A percentile compares a stretch with the other conserved stretches of the same genome.
phyloP scores from a whole-genome alignment of 2,888 invertebrate species.

The Epicampocera succincta region DNA sequence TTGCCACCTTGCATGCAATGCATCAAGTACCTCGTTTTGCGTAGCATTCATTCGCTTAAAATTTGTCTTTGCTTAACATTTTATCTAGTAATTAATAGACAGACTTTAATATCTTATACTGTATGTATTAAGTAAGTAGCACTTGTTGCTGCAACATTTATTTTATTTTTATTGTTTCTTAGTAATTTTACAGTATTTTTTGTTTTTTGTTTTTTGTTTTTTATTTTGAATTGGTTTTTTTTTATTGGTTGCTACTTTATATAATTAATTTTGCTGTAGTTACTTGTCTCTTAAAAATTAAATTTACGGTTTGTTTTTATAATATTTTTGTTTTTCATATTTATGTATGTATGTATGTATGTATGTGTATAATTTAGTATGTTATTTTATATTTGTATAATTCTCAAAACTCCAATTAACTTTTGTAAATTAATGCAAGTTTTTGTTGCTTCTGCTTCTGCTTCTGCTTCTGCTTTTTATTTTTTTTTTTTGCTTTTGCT shows the following conservation, averaged over 20 bases:
- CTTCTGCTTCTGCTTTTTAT: not conserved
- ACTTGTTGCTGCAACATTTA: conserved; percentile 55
- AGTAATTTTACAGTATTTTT: conserved; percentile 50
- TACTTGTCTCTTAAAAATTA: conserved; percentile 41
- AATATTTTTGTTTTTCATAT: conserved; percentile 47
- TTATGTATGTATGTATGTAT: too few species aligned
- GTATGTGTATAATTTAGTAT: conserved; percentile 34
- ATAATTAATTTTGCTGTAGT: conserved; percentile 56
- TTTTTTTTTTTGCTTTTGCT: not conserved
- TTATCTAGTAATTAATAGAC: not conserved
- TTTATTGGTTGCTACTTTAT: conserved; percentile 30
- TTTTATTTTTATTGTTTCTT: conserved; percentile 26
- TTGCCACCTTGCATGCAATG: too few species aligned
- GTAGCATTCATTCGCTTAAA: not conserved
- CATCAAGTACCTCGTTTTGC: too few species aligned
- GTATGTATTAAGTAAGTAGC: conserved; percentile 35
- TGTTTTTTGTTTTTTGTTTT: conserved; percentile 21
- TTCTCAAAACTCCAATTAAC: conserved; percentile 56
- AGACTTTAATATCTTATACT: conserved; percentile 30
- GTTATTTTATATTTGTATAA: conserved; percentile 24
- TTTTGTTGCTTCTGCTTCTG: not conserved
- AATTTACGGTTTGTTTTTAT: conserved; percentile 27
- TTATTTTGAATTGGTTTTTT: conserved; percentile 9
- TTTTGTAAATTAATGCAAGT: conserved; percentile 35
- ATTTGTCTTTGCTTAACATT: too few species aligned